These are phyloP conservation scores for Darevskia mixta DNA, from an alignment of 2,797 vertebrate species.

Conservation along the genomic window DNA sequence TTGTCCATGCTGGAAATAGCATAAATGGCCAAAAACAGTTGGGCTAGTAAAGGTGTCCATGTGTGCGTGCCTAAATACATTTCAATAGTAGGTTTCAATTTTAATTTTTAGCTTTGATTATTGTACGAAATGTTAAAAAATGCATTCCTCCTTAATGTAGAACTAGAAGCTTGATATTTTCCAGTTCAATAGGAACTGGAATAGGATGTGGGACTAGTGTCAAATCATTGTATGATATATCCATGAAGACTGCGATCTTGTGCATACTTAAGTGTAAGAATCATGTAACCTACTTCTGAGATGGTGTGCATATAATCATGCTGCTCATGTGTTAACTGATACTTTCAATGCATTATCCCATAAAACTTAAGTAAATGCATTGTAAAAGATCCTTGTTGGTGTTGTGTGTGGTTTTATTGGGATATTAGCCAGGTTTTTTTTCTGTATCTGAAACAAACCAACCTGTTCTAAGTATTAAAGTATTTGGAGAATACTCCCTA, in stretches of 20 bases:
- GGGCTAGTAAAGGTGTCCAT: background rate
- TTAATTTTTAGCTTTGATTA: background rate
- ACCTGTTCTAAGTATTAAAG: background rate
- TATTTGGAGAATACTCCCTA: slow-evolving; percentile 30
- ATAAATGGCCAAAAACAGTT: background rate
- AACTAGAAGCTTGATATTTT: background rate
- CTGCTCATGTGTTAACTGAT: slow-evolving; percentile 39
- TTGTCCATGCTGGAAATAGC: background rate
- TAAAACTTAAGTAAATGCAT: slow-evolving; percentile 46
- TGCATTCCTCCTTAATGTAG: background rate
- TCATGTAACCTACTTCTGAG: background rate
- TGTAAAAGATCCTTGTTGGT: slow-evolving; percentile 56
- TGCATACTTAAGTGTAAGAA: background rate
- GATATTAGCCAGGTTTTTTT: slow-evolving; percentile 64
- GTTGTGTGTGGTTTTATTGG: slow-evolving; percentile 53
- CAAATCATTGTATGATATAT: slow-evolving; percentile 30
- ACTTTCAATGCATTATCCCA: slow-evolving; percentile 50
- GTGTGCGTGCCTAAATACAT: background rate
- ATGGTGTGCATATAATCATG: slow-evolving; percentile 7
- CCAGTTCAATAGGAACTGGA: background rate
- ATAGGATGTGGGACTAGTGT: background rate
- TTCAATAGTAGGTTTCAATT: too few relatives aligned
- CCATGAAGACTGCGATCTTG: background rate
- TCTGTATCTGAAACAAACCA: slow-evolving; percentile 28
- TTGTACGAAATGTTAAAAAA: background rate